Evolutionary conservation across 1,140 invertebrate genomes (phyloP), one percentile per base, ranked within the genome.

Genomic region (Phthorimaea operculella): DNA sequence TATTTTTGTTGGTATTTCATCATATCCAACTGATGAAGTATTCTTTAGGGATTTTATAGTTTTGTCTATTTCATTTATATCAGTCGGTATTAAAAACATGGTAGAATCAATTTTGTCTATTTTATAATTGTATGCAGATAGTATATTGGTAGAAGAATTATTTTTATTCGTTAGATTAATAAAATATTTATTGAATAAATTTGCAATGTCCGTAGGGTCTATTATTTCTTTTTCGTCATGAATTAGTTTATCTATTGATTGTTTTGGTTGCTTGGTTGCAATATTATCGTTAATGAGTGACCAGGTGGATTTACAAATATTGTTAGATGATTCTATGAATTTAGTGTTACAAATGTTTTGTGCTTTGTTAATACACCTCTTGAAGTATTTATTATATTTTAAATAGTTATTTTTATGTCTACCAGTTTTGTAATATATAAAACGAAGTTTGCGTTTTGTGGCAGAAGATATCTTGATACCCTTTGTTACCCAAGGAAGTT

Each of bases 341-440:
- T 34, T 34, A 33, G 16, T 18, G 18, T 49, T 49, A 21, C 6
- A 9, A 17, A 49, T 51, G 33, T 56, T 54, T 51, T 60, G 56
- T 33, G 60, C 54, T n/a, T 47, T 33, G 10, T 21, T n/a, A 14
- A 66, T 56, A 51, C 64, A 63, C 50, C 60, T 60, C 59, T 57
- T 66, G 28, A 63, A 53, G 28, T 63, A 42, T 16, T 51, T 56
- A 17, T 44, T 18, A 17, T 63, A 66, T 8, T 54, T 52, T 9
- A 15, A 12, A 45, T 63, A 66, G 9, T 52, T 55, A 8, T 42
- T 10, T 55, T 57, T 57, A 39, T 52, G 28, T n/a, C 39, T 39
- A 34, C 36, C 33, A 4, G 14, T 52, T 33, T 63, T 63, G 21
- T 33, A 34, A 18, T 28, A 49, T 4, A 2, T 4, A 16, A 14